Base-by-base conservation (phyloP, 2,888 invertebrate species). In the Aphidoletes aphidimyza region DNA sequence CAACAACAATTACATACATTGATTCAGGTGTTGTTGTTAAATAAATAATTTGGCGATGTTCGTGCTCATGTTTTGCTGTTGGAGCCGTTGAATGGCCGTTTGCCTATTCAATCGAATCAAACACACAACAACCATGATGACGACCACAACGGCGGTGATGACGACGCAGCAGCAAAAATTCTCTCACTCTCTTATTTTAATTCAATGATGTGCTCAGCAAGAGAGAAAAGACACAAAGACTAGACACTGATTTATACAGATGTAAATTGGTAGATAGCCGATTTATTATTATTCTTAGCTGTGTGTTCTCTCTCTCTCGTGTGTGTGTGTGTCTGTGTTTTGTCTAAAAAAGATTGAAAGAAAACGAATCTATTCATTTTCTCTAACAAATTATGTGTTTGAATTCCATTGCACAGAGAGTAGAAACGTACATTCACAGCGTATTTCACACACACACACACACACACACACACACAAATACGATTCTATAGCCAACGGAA, bases 251-350 rank as follows among this genome's bases (percentile, higher is more conserved):
- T 81, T 81, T n/a, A 37, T 81, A 81, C 81, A 81, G 81, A 81
- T 81, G 37, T 81, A 81, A 81, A 81, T 81, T 81, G 36, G 81
- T 81, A 69, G 69, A 69, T 69, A 69, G 69, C 14, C 69, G 69
- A 69, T 69, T 30, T 69, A 30, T 69, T 69, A 81, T 81, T 81
- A 81, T 81, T 0, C 30, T 14, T 19, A 47, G 2, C 2, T 14
- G 39, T 11, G 39, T 39, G 39, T 39, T 8, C 39, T 11, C 11
- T 8, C 11, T 39, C 39, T 39, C 39, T 39, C 11, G 11, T 39
- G 5, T 39, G 39, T 39, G 39, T 11, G 11, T 39, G 5, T 39
- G 5, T 39, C 39, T 39, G 5, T n/a, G n/a, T n/a, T n/a, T n/a
- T n/a, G n/a, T 45, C 9, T 47, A 19, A 47, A 14, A 47, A 17